phyloP scores from a whole-genome alignment of 2,113 vertebrate species.

The Alectura lathami region DNA sequence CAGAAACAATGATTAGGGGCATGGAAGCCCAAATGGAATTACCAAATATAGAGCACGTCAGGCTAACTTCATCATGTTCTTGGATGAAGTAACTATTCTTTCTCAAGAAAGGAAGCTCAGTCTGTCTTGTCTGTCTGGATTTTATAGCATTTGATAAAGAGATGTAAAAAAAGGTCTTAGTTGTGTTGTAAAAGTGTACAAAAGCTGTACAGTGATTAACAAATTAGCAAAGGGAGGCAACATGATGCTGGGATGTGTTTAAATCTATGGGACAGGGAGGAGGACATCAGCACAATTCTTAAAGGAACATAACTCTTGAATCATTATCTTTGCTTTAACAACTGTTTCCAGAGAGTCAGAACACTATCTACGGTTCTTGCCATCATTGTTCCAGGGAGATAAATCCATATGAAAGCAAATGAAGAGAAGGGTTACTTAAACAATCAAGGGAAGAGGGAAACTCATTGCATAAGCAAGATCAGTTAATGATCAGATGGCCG shows the following conservation, averaged over 20 bases:
- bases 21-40: background rate
- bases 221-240: background rate
- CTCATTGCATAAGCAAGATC: background rate
- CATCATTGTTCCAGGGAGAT: background rate
- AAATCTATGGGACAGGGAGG: background rate
- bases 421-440: background rate
- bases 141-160: background rate
- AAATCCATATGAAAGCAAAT: background rate
- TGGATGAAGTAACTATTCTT: background rate
- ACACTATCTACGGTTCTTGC: background rate
- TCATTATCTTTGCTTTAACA: background rate
- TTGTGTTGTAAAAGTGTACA: background rate
- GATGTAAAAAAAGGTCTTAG: background rate
- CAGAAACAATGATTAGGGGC: background rate
- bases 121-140: background rate
- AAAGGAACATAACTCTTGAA: background rate
- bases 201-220: background rate
- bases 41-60: background rate
- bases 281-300: background rate
- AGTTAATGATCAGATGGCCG: background rate
- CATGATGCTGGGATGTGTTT: background rate
- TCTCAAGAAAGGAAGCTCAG: background rate
- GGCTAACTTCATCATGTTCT: background rate
- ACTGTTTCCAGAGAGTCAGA: background rate
- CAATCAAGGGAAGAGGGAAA: accelerated